Evolutionary conservation across 2,113 vertebrate species (phyloP).

Genomic region (Callithrix jacchus): DNA sequence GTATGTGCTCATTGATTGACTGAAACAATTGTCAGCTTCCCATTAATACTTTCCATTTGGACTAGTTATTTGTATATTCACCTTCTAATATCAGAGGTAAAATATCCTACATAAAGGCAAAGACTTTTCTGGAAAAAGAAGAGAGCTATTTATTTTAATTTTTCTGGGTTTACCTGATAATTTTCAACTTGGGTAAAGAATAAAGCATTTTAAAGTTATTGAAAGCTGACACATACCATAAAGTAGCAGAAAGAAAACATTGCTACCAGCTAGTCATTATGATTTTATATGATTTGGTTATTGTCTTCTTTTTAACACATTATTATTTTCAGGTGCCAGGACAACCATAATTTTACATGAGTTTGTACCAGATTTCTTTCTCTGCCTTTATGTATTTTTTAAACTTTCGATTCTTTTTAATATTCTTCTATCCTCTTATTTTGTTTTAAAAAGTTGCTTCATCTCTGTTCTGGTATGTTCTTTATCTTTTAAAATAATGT

Average conservation of each 20-base stretch:
- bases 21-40: not conserved
- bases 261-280: not conserved
- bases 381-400: not conserved
- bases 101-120: conserved; percentile 25
- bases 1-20: not conserved
- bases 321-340: conserved; percentile 45
- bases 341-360: not conserved
- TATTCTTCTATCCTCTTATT: not conserved
- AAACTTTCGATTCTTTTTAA: not conserved
- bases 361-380: conserved; percentile 2
- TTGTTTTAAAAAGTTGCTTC: not conserved
- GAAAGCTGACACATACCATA: not conserved
- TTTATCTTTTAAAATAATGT: conserved; percentile 3
- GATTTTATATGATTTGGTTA: not conserved
- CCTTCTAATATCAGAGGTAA: not conserved
- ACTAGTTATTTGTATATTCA: conserved; percentile 4
- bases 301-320: not conserved
- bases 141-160: not conserved
- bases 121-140: not conserved
- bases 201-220: conserved; percentile 27
- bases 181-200: conserved; percentile 46
- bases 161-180: not conserved
- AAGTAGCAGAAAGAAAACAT: not conserved
- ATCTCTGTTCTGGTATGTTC: not conserved
- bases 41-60: not conserved